Conservation (phyloP, 92 coral and sea anemone genomes). For the Epizoanthus stellaris region DNA sequence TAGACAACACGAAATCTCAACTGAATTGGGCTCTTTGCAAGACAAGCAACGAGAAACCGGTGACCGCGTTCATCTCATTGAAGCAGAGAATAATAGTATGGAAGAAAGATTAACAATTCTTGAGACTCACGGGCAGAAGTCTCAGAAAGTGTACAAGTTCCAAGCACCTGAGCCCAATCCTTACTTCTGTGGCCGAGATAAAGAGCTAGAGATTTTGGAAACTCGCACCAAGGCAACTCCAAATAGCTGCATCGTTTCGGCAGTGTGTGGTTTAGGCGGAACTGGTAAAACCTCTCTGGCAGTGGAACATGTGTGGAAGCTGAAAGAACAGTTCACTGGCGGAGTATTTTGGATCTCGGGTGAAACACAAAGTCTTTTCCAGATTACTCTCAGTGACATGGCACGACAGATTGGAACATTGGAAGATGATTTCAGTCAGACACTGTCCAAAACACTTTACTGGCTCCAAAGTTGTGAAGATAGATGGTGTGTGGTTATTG, state of each 20-base stretch:
- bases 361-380: conserved; percentile 64
- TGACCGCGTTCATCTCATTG: conserved; percentile 27
- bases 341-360: conserved; percentile 95
- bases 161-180: conserved; percentile 68
- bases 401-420: conserved; percentile 73
- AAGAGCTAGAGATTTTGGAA: conserved; percentile 55
- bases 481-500: conserved; percentile 76
- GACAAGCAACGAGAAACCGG: neutral
- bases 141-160: conserved; percentile 24
- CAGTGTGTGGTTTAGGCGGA: conserved; percentile 87
- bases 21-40: neutral
- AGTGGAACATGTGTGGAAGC: conserved; percentile 72
- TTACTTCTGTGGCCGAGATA: conserved; percentile 69
- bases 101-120: conserved; percentile 48
- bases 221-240: conserved; percentile 13
- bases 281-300: conserved; percentile 88
- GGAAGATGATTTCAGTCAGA: conserved; percentile 60
- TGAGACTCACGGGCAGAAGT: conserved; percentile 19
- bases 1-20: conserved; percentile 17
- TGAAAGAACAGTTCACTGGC: conserved; percentile 65
- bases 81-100: conserved; percentile 31
- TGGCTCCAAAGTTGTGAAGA: conserved; percentile 53
- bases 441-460: conserved; percentile 66
- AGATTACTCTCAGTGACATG: conserved; percentile 70
- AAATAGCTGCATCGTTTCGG: conserved; percentile 50